phyloP scores from a whole-genome alignment of 2,888 invertebrate species.

The Agrypnus murinus region DNA sequence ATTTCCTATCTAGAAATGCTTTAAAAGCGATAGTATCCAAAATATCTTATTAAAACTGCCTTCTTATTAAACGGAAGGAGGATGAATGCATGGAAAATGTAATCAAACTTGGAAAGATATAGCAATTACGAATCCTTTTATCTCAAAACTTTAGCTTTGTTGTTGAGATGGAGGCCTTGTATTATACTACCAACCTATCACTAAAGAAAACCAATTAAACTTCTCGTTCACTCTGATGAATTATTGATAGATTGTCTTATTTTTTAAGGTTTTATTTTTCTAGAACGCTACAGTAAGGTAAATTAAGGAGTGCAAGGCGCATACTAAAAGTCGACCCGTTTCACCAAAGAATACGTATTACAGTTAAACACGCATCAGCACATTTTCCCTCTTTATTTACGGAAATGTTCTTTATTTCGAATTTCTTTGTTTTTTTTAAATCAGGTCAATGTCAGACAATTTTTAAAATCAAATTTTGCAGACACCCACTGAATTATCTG shows the following conservation, averaged over 20 bases:
- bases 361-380: too few relatives aligned
- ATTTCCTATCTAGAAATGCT: too few relatives aligned
- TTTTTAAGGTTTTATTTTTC: conserved; percentile 5
- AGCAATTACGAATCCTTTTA: conserved; percentile 14
- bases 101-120: conserved; percentile 25
- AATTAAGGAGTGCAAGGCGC: too few relatives aligned
- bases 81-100: conserved; percentile 1
- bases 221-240: conserved; percentile 11
- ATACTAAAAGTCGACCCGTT: too few relatives aligned
- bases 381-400: too few relatives aligned
- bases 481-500: conserved; percentile 6
- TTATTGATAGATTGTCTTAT: conserved; percentile 15
- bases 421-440: not conserved
- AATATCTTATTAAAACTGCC: too few relatives aligned
- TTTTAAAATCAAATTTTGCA: conserved; percentile 17
- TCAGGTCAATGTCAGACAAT: not conserved
- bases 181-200: conserved; percentile 9
- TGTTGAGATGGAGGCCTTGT: conserved; percentile 1
- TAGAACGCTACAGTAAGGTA: too few relatives aligned
- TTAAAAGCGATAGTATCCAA: too few relatives aligned
- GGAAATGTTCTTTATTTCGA: conserved; percentile 1
- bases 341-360: too few relatives aligned
- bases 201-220: conserved; percentile 27
- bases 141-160: conserved; percentile 5
- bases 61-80: too few relatives aligned